These are phyloP conservation scores for Dipodomys ordii DNA, from an alignment of 2,113 vertebrate species.

Conservation along the genomic window DNA sequence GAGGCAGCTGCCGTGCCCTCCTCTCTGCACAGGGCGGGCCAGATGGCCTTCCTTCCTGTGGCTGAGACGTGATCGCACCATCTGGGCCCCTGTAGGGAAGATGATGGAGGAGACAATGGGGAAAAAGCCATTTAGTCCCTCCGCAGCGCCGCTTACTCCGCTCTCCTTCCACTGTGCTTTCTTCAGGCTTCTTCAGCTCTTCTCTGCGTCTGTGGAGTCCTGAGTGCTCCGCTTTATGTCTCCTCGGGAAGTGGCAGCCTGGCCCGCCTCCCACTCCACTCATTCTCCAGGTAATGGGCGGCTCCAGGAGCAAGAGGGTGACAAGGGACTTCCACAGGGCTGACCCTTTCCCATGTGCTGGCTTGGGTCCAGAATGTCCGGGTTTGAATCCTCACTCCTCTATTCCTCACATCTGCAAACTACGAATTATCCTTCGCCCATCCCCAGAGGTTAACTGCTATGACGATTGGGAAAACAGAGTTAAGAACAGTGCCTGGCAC, in stretches of 20 bases:
- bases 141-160: conserved; percentile 27
- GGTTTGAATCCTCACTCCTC: neutral
- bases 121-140: neutral
- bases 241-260: neutral
- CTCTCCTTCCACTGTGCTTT: neutral
- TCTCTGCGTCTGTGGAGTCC: neutral
- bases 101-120: neutral
- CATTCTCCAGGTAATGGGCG: neutral
- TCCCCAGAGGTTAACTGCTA: neutral
- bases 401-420: neutral
- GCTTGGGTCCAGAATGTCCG: neutral
- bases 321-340: neutral
- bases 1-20: neutral
- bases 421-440: neutral
- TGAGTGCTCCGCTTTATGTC: conserved; percentile 3
- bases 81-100: neutral
- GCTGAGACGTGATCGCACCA: neutral
- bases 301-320: neutral
- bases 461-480: neutral
- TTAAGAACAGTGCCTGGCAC: neutral
- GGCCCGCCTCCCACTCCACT: neutral
- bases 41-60: conserved; percentile 36
- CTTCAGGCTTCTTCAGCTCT: neutral
- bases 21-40: neutral
- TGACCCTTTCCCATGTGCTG: neutral